These are phyloP conservation scores for Scaptomyza graminum DNA, from an alignment of 1,140 invertebrate genomes.

Conservation along the genomic window DNA sequence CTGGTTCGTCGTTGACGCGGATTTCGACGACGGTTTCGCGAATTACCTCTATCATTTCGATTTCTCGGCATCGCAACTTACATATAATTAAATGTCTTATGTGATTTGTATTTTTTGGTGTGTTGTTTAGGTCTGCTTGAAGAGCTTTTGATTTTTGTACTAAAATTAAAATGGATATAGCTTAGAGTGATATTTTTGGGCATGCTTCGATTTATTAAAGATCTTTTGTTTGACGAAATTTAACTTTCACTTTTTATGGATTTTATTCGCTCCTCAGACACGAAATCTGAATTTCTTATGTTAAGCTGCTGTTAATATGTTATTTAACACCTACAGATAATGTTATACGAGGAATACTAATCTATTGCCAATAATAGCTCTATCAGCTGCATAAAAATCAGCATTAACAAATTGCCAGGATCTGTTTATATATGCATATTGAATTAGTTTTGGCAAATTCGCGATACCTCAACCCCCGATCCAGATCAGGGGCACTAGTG, in stretches of 20 bases:
- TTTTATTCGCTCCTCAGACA: too few species aligned
- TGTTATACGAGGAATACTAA: too few species aligned
- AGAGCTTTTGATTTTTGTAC: background rate
- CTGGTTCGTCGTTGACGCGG: too few species aligned
- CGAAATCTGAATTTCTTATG: too few species aligned
- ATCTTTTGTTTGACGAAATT: too few species aligned
- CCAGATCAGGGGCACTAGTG: background rate
- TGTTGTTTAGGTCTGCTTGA: background rate
- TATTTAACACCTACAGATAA: too few species aligned
- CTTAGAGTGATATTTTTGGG: background rate
- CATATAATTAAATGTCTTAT: background rate
- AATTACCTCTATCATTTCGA: background rate
- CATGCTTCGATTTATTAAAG: background rate
- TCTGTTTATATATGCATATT: slow-evolving; percentile 39
- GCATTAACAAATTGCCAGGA: slow-evolving; percentile 57
- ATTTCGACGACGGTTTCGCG: too few species aligned
- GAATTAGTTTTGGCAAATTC: slow-evolving; percentile 61
- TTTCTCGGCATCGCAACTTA: background rate
- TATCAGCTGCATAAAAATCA: slow-evolving; percentile 32
- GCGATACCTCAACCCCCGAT: slow-evolving; percentile 30
- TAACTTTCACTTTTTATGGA: too few species aligned
- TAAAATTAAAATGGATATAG: background rate
- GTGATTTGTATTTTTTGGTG: background rate
- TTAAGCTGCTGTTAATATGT: too few species aligned
- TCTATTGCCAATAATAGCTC: slow-evolving; percentile 5